phyloP scores from a whole-genome alignment of 2,888 invertebrate species.

The Scaptomyza caliginosa region DNA sequence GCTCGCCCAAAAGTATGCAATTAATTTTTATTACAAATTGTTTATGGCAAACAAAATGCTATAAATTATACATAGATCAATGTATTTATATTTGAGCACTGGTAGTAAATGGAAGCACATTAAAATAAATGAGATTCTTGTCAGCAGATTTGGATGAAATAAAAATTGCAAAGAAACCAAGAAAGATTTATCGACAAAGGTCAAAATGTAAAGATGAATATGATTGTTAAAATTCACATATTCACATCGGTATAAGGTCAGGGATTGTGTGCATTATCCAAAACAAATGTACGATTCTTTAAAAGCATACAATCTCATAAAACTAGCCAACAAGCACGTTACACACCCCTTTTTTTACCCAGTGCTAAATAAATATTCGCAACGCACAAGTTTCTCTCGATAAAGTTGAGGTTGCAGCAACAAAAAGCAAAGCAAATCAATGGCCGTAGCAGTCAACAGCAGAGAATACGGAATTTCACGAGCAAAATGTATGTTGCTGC shows the following conservation, averaged over 20 bases:
- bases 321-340: constrained; percentile 2
- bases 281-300: no score
- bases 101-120: background rate
- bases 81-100: background rate
- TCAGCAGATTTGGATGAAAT: background rate
- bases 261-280: no score
- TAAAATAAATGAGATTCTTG: background rate
- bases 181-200: no score
- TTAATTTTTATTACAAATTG: constrained; percentile 7
- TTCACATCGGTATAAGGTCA: no score
- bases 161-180: background rate
- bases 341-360: background rate
- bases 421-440: constrained; percentile 37
- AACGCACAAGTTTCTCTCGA: constrained; percentile 10
- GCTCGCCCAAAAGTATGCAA: constrained; percentile 46
- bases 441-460: constrained; percentile 27
- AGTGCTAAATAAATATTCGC: constrained; percentile 20
- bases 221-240: no score
- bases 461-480: constrained; percentile 27
- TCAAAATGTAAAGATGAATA: no score
- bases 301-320: no score
- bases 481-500: constrained; percentile 12
- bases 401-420: constrained; percentile 26
- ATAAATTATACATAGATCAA: constrained; percentile 13
- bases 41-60: background rate